A percentile compares a stretch with the other conserved stretches of the same genome.
These are phyloP conservation scores for Drosophila affinis DNA, from an alignment of 2,888 invertebrate genomes.

Conservation along the genomic window DNA sequence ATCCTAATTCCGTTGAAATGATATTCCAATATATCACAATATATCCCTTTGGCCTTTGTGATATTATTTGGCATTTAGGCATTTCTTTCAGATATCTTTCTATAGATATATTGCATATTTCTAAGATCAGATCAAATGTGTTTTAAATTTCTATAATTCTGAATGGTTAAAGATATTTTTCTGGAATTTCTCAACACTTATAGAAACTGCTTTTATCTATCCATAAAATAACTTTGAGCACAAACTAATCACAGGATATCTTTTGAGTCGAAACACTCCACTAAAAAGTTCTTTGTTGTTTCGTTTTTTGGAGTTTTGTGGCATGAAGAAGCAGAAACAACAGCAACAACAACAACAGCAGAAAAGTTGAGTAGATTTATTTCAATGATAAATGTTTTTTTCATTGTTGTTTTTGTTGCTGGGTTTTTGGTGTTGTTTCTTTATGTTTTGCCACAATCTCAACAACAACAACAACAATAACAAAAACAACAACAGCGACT, in stretches of 20 bases:
- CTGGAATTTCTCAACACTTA: neutral
- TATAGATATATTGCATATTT: no score
- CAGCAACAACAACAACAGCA: conserved; percentile 36
- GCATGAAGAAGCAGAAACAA: conserved; percentile 39
- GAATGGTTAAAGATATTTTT: neutral
- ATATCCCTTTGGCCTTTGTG: no score
- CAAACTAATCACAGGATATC: neutral
- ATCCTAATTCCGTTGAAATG: neutral
- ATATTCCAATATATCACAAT: neutral
- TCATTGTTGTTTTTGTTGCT: conserved; percentile 53
- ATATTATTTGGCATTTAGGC: neutral
- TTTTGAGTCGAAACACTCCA: neutral
- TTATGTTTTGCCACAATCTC: conserved; percentile 64
- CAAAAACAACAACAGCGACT: conserved; percentile 46
- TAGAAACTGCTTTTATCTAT: neutral
- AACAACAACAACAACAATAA: conserved; percentile 51
- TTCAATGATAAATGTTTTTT: conserved; percentile 73
- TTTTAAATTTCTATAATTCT: no score
- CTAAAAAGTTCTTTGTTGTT: neutral
- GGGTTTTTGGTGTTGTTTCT: conserved; percentile 35
- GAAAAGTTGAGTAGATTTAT: conserved; percentile 73
- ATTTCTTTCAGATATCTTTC: no score
- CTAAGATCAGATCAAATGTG: no score
- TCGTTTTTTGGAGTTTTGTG: conserved; percentile 26
- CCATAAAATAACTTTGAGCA: neutral